Conservation (phyloP, 2,888 invertebrate species). For the Leucophenga maculata region DNA sequence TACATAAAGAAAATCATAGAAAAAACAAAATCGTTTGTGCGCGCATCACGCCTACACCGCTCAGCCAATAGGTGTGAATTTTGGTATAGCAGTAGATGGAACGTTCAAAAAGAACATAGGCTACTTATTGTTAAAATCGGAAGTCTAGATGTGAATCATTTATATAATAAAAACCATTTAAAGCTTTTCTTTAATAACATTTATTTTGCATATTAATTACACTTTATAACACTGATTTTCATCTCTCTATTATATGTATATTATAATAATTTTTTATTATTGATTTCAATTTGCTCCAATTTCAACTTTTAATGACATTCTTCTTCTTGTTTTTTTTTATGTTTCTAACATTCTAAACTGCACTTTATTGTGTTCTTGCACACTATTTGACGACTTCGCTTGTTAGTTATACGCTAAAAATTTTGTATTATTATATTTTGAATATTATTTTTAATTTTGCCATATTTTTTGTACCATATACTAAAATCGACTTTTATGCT, state of each 20-base stretch:
- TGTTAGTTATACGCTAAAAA: constrained; percentile 53
- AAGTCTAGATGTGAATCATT: no score
- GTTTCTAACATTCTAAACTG: constrained; percentile 45
- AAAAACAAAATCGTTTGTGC: no score
- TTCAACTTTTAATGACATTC: constrained; percentile 30
- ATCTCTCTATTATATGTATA: background rate
- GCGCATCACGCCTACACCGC: no score
- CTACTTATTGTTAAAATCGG: no score
- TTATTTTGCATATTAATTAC: constrained; percentile 22
- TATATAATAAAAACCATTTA: no score
- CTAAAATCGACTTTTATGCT: constrained; percentile 51
- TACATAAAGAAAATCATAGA: no score
- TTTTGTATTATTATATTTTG: constrained; percentile 26
- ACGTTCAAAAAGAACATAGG: no score
- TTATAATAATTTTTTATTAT: constrained; percentile 12
- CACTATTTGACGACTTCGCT: constrained; percentile 21
- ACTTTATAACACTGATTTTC: constrained; percentile 20
- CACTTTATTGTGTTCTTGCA: constrained; percentile 52
- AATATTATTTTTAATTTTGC: constrained; percentile 15
- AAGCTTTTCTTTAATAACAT: constrained; percentile 6
- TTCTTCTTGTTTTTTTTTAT: constrained; percentile 39
- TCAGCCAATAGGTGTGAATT: no score
- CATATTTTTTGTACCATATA: constrained; percentile 45
- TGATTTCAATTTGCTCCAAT: background rate
- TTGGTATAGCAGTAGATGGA: no score